These are phyloP conservation scores for Patella pellucida DNA, from an alignment of 2,888 invertebrate genomes.

Conservation along the genomic window DNA sequence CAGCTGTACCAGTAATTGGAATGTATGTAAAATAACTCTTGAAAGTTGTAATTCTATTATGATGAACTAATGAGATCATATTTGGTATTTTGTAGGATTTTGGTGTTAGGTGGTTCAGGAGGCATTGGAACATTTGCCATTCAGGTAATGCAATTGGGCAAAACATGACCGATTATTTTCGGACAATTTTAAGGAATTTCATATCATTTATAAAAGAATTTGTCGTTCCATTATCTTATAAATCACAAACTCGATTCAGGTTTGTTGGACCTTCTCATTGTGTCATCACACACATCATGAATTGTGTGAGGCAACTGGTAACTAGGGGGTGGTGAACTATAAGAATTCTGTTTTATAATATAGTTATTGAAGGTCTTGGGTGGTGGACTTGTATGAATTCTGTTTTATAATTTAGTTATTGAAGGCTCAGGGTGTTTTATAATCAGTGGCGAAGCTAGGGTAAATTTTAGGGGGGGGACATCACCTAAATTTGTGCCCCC, in stretches of 20 bases:
- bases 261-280: too few relatives aligned
- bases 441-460: slow-evolving; percentile 82
- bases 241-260: not conserved
- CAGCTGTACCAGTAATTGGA: too few relatives aligned
- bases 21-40: too few relatives aligned
- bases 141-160: slow-evolving; percentile 74
- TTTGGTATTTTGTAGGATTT: slow-evolving; percentile 72
- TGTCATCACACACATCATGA: not conserved
- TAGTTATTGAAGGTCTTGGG: slow-evolving; percentile 74
- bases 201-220: too few relatives aligned
- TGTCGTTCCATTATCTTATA: too few relatives aligned
- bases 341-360: not conserved
- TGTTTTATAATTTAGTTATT: slow-evolving; percentile 70
- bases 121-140: slow-evolving; percentile 91
- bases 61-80: not conserved
- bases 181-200: too few relatives aligned
- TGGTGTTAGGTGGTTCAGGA: slow-evolving; percentile 91
- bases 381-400: not conserved
- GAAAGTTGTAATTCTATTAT: too few relatives aligned
- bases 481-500: too few relatives aligned
- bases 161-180: not conserved
- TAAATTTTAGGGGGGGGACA: too few relatives aligned
- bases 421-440: too few relatives aligned
- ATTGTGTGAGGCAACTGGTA: not conserved
- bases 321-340: too few relatives aligned